Percentiles rank a stretch among this genome's conserved stretches.
These are phyloP conservation scores for Thunnus maccoyii DNA, from an alignment of 2,113 vertebrate species.

Conservation along the genomic window DNA sequence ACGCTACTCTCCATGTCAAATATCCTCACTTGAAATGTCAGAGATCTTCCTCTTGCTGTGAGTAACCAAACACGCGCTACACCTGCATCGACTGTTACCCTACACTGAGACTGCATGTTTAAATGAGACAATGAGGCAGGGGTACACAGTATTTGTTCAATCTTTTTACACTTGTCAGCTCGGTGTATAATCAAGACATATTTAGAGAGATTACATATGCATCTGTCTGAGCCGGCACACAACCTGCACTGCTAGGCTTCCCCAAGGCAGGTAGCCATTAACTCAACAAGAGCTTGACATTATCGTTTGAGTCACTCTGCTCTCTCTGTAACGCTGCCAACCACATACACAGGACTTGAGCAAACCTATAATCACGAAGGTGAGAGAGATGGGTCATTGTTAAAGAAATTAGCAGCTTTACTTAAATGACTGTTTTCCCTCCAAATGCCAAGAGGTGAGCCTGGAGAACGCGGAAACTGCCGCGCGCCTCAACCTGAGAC, in stretches of 20 bases:
- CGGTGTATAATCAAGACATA: background rate
- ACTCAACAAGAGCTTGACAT: constrained; percentile 49
- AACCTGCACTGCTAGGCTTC: constrained; percentile 13
- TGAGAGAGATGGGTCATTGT: constrained; percentile 47
- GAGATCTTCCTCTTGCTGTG: constrained; percentile 18
- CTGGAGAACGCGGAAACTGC: background rate
- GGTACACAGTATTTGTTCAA: constrained; percentile 14
- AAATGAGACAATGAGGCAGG: constrained; percentile 1
- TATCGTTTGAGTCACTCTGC: constrained; percentile 50
- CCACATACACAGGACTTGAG: background rate
- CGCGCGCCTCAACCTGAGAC: background rate
- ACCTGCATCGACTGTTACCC: background rate
- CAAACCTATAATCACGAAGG: constrained; percentile 61
- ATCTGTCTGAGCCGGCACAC: background rate
- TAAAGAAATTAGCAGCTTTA: constrained; percentile 58
- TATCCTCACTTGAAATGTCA: constrained; percentile 54
- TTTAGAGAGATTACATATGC: constrained; percentile 7
- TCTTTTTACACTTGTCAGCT: constrained; percentile 18
- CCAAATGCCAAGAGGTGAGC: constrained; percentile 36
- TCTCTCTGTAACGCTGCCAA: background rate
- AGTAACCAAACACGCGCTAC: background rate
- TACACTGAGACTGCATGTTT: background rate
- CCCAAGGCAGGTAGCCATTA: constrained; percentile 62
- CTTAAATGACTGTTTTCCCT: constrained; percentile 71
- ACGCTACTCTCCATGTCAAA: constrained; percentile 45